Percentiles rank a stretch among this genome's conserved stretches.
These are phyloP conservation scores for Erpornis zantholeuca DNA, from an alignment of 2,113 vertebrate genomes.

Conservation along the genomic window DNA sequence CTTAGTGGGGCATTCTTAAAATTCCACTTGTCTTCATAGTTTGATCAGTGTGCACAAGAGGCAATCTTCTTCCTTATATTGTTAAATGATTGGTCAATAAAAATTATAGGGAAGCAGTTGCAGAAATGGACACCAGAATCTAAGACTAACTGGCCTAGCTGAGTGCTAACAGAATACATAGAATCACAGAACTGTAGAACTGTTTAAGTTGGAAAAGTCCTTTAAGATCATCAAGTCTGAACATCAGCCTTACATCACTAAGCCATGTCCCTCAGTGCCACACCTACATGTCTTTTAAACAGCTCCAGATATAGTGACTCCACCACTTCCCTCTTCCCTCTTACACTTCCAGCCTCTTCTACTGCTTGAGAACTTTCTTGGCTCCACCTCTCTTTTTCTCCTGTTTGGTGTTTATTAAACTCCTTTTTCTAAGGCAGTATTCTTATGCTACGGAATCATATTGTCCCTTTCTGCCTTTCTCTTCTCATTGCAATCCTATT, in stretches of 20 bases:
- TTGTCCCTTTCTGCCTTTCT: neutral
- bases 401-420: neutral
- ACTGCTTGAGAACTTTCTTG: neutral
- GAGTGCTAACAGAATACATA: neutral
- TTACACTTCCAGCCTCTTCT: neutral
- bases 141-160: neutral
- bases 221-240: neutral
- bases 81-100: neutral
- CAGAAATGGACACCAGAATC: neutral
- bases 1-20: neutral
- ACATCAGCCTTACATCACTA: neutral
- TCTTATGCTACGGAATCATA: neutral
- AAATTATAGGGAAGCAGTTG: neutral
- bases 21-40: neutral
- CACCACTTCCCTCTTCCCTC: too few species aligned
- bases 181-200: neutral
- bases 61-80: neutral
- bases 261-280: neutral
- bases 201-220: neutral
- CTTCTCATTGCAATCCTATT: neutral
- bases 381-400: neutral
- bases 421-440: neutral
- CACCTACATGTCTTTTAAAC: neutral
- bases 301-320: neutral
- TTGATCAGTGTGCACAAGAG: neutral